A percentile compares a stretch with the other conserved stretches of the same genome.
Evolutionary conservation across 2,113 vertebrate species (phyloP).

Genomic region (Salvelinus alpinus): DNA sequence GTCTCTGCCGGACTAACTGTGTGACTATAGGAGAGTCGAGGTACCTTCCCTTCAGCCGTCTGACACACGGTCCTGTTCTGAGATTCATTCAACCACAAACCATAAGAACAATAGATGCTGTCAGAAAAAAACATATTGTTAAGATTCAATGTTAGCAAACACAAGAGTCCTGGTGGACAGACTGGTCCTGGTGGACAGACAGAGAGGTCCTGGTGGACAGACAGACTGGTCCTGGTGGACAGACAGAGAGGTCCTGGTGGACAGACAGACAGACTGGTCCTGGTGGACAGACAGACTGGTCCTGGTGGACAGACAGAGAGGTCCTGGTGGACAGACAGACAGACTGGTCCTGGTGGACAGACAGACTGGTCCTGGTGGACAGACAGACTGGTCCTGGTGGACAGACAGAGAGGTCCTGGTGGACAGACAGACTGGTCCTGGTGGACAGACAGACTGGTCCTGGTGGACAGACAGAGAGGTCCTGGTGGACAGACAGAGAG

Average conservation of each 20-base stretch:
- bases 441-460: not conserved
- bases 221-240: too few relatives aligned
- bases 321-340: too few relatives aligned
- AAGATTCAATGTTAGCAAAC: constrained; percentile 36
- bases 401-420: too few relatives aligned
- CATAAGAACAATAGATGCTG: constrained; percentile 10
- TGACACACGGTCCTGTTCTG: constrained; percentile 32
- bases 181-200: too few relatives aligned
- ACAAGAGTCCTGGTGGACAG: constrained; percentile 19
- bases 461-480: too few relatives aligned
- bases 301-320: not conserved
- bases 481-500: too few relatives aligned
- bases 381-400: too few relatives aligned
- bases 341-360: too few relatives aligned
- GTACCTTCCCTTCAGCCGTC: constrained; percentile 43
- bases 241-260: too few relatives aligned
- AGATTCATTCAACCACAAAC: constrained; percentile 35
- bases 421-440: constrained; percentile 14
- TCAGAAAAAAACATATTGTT: not conserved
- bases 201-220: too few relatives aligned
- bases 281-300: not conserved
- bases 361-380: too few relatives aligned
- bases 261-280: not conserved
- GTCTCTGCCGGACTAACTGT: constrained; percentile 12
- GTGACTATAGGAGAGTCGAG: constrained; percentile 44